Conservation (phyloP, 1,140 invertebrate genomes). For the Ips nitidus region DNA sequence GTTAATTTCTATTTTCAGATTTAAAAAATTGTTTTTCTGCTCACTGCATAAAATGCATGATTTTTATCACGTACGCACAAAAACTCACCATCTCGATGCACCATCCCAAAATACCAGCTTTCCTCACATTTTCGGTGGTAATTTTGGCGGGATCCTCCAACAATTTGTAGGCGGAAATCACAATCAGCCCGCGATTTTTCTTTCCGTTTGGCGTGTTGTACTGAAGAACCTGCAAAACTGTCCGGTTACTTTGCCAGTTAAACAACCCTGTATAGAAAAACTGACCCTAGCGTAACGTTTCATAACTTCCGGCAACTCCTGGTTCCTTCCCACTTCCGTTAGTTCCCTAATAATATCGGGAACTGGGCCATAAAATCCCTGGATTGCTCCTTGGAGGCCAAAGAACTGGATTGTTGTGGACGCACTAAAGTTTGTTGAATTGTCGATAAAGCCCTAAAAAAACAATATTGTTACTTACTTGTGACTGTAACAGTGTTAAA, state of each 20-base stretch:
- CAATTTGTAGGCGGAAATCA: slow-evolving; percentile 78
- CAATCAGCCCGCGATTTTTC: slow-evolving; percentile 78
- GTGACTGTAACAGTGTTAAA: background rate
- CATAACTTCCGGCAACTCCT: slow-evolving; percentile 73
- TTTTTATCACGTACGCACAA: too few relatives aligned
- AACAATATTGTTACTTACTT: background rate
- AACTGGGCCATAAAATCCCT: slow-evolving; percentile 84
- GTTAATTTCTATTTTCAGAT: too few relatives aligned
- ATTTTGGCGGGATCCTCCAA: slow-evolving; percentile 63
- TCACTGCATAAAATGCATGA: too few relatives aligned
- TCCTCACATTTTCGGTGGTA: slow-evolving; percentile 75
- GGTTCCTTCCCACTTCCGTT: slow-evolving; percentile 68
- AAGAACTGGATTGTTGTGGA: slow-evolving; percentile 32
- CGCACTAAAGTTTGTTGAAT: slow-evolving; percentile 45
- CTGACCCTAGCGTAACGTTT: slow-evolving; percentile 72
- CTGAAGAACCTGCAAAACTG: slow-evolving; percentile 60
- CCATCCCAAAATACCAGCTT: slow-evolving; percentile 89
- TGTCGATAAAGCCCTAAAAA: slow-evolving; percentile 48
- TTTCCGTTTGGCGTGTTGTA: slow-evolving; percentile 82
- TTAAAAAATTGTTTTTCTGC: too few relatives aligned
- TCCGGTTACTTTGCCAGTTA: background rate
- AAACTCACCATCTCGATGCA: slow-evolving; percentile 86
- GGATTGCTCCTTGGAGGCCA: slow-evolving; percentile 70
- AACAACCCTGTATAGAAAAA: slow-evolving; percentile 54
- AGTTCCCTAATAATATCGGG: slow-evolving; percentile 81